phyloP scores from a whole-genome alignment of 2,113 vertebrate genomes.

The Rhegmatorhina hoffmannsi region DNA sequence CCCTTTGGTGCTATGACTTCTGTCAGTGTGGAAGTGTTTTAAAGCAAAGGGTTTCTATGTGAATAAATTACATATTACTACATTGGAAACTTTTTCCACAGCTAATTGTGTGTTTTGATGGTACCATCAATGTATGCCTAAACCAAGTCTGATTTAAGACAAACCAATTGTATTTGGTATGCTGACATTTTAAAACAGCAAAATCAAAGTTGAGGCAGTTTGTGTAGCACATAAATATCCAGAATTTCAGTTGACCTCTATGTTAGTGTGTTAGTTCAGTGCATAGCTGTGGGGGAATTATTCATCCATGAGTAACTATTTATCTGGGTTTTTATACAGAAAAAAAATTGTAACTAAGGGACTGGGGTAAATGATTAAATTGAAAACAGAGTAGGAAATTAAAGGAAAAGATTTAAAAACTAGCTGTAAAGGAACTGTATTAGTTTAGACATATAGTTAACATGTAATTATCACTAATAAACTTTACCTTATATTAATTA shows the following conservation, averaged over 20 bases:
- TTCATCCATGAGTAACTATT: neutral
- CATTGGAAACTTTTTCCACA: neutral
- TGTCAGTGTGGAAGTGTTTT: neutral
- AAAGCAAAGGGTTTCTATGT: neutral
- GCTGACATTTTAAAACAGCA: neutral
- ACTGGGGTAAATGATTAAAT: neutral
- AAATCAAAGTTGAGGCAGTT: neutral
- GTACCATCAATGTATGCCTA: neutral
- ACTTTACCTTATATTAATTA: neutral
- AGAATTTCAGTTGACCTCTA: neutral
- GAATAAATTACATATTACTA: neutral
- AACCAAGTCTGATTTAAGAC: neutral
- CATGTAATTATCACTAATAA: neutral
- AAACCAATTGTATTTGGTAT: neutral
- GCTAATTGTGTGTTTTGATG: neutral
- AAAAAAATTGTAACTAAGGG: neutral
- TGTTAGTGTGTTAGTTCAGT: neutral
- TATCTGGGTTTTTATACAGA: neutral
- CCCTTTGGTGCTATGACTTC: neutral
- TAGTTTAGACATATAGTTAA: neutral
- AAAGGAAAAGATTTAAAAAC: neutral
- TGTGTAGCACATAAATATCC: neutral
- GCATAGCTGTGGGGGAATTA: neutral
- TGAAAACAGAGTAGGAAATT: neutral
- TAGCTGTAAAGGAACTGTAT: neutral